Conservation (phyloP, 2,888 invertebrate genomes). For the Campoletis raptor region DNA sequence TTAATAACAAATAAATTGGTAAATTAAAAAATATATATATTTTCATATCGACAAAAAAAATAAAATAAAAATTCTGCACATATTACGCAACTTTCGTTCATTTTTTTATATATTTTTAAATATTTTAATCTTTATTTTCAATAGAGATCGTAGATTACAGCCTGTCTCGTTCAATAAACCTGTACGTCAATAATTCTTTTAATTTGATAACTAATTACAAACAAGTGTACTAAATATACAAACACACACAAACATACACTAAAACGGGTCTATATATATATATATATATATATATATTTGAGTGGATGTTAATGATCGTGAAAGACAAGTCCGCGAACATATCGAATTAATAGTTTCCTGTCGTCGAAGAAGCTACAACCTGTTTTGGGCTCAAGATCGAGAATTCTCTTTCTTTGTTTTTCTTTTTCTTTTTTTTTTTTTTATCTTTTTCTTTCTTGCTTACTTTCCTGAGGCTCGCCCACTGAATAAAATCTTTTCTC, state of each 20-base stretch:
- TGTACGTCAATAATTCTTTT: constrained; percentile 18
- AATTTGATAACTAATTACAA: constrained; percentile 24
- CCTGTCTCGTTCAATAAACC: constrained; percentile 20
- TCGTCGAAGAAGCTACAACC: constrained; percentile 57
- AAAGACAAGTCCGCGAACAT: constrained; percentile 50
- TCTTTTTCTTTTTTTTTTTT: no score
- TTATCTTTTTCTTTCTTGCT: neutral
- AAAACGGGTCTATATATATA: no score
- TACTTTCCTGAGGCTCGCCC: constrained; percentile 52
- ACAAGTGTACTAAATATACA: neutral
- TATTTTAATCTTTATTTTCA: no score
- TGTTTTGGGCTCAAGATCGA: constrained; percentile 56
- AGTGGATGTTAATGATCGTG: constrained; percentile 42
- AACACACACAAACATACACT: neutral
- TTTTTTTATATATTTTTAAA: no score
- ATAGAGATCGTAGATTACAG: no score
- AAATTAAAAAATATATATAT: no score
- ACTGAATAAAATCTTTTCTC: constrained; percentile 51
- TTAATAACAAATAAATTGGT: neutral
- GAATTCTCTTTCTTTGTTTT: neutral
- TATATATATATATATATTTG: neutral
- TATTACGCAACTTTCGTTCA: neutral
- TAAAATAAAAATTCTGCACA: no score
- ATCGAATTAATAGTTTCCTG: constrained; percentile 62
- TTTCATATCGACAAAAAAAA: neutral